Evolutionary conservation across 2,113 vertebrate species (phyloP), one percentile per base, ranked within the genome.

Genomic region (Oncorhynchus masou): DNA sequence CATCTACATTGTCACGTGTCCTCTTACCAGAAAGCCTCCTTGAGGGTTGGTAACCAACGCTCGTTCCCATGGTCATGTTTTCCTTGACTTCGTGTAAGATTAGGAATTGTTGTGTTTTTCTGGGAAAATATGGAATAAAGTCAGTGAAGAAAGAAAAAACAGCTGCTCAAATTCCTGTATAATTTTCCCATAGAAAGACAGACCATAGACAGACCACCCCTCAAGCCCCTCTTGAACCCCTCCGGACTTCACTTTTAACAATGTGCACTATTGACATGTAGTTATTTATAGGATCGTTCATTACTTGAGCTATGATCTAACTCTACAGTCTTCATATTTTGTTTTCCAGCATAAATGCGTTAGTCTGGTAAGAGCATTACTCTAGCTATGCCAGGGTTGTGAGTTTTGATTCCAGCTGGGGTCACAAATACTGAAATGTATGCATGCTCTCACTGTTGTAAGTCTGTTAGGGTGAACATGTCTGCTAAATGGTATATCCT

Each of bases 31-130:
- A 94, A 99, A 99, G 19, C 98, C 98, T 90, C 96, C 96, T 1
- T 91, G 94, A 79, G 97, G 96, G 92, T 96, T 97, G 85, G 96
- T 94, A 78, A 98, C 95, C 90, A 99, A 92, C 62, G 97, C n/a
- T 99, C 79, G 94, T 95, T 93, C 98, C 98, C 92, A 99, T 96
- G 39, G 97, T 98, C 98, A 99, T 99, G 90, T 99, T 99, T 91
- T 98, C 97, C 84, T 99, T 99, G 84, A 97, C 92, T 95, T 99
- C 96, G 8, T 89, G 88, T 15, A 99, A 86, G n/a, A 15, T 97
- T 94, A 79, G 96, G 95, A 89, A 99, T 92, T 54, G 96, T 97
- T 81, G 95, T 98, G 87, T n/a, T 92, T 87, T 81, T 85, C 94
- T 94, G 48, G 22, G 81, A 78, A 77, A 88, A 85, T 77, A 81